Conservation (phyloP, 2,113 vertebrate species). For the Hemibates koningsi region DNA sequence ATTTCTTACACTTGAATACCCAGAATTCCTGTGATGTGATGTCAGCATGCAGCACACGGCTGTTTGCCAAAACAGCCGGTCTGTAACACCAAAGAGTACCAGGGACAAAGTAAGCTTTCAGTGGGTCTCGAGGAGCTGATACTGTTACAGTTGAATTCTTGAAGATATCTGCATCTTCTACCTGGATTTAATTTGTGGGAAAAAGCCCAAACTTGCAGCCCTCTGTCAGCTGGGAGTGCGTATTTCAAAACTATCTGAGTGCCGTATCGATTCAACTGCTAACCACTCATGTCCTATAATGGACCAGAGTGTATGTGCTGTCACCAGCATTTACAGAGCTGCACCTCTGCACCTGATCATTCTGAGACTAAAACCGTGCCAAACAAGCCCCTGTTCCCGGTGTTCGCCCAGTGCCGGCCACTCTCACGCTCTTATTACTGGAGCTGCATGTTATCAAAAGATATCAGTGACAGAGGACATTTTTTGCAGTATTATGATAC, state of each 20-base stretch:
- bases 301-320: slow-evolving; percentile 7
- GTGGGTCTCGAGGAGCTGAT: background rate
- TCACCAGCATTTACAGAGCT: background rate
- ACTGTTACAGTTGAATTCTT: background rate
- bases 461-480: slow-evolving; percentile 19
- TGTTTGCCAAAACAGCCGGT: slow-evolving; percentile 11
- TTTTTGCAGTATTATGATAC: slow-evolving; percentile 16
- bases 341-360: background rate
- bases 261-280: slow-evolving; percentile 42
- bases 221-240: background rate
- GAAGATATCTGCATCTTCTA: background rate
- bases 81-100: background rate
- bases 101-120: background rate
- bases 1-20: slow-evolving; percentile 1
- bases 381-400: background rate
- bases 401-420: background rate
- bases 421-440: background rate
- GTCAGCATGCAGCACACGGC: background rate
- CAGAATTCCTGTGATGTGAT: slow-evolving; percentile 22
- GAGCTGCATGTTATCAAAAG: slow-evolving; percentile 9
- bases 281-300: slow-evolving; percentile 21
- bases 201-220: background rate
- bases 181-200: background rate
- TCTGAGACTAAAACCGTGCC: background rate
- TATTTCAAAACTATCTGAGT: background rate